Base-by-base conservation (phyloP, 2,797 vertebrate genomes). In the Coracias cyanogaster region DNA sequence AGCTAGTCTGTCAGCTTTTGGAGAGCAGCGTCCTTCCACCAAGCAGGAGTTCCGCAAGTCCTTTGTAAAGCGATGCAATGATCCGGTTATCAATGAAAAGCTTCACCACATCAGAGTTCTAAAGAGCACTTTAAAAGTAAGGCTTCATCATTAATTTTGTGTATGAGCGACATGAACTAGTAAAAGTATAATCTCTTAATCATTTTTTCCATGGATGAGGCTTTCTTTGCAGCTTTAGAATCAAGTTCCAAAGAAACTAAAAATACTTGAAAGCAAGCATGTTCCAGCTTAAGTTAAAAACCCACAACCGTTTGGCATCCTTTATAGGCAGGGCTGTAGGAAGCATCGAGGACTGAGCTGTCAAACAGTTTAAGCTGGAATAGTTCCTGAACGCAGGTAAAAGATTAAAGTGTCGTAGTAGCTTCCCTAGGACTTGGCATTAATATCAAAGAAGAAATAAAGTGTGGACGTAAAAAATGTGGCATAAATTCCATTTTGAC, bases 41-140 rank as follows among this genome's bases (percentile, higher is more conserved):
- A 98, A 98, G 96, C 98, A 99, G 97, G 99, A 99, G 91, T 98
- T 98, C 60, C 97, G 98, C 70, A 98, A 98, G 83, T 98, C 98
- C 61, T 99, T 99, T 55, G 96, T 98, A 67, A 98, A 99, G 93
- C 96, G 98, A 82, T 98, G 98, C 84, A 98, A 98, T 8, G 98
- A 99, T 97, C 99, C 99, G 2, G 94, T 99, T 65, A 97, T 99
- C 92, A 99, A 99, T n/a, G 99, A 99, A 83, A 98, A 99, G 91
- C 98, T 99, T 84, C 99, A 99, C 96, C 98, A 98, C 82, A 98
- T 99, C 97, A 98, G 99, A 96, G 98, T 98, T 84, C 98, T 99
- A 76, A 98, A 98, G 96, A 99, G 99, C 98, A 99, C 99, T 91
- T 97, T 99, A 97, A 99, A 99, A 98, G 99, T 99, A 98, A 95